Conservation (phyloP, 2,888 invertebrate genomes). For the Gymnocheta viridis region DNA sequence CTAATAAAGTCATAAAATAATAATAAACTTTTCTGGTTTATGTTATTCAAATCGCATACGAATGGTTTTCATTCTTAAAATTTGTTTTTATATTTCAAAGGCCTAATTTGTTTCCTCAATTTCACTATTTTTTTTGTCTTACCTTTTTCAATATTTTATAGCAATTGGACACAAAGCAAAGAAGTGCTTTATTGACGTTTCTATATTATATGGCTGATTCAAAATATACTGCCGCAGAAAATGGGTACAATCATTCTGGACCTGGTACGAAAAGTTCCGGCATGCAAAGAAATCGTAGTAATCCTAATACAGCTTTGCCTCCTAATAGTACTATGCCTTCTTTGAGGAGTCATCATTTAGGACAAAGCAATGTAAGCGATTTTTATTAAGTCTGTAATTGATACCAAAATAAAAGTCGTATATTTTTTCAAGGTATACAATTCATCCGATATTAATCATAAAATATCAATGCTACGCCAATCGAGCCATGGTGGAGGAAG, state of each 20-base stretch:
- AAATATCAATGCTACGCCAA: constrained; percentile 55
- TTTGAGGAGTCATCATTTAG: constrained; percentile 69
- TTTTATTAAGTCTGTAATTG: neutral
- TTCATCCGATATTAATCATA: constrained; percentile 53
- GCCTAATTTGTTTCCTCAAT: too few relatives aligned
- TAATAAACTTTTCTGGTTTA: too few relatives aligned
- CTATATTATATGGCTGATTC: constrained; percentile 79
- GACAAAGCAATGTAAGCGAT: constrained; percentile 39
- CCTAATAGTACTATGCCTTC: constrained; percentile 71
- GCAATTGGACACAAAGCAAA: constrained; percentile 85
- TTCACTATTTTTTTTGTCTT: neutral
- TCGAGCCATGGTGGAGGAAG: constrained; percentile 28
- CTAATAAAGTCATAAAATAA: too few relatives aligned
- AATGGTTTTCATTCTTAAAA: neutral
- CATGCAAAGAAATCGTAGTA: constrained; percentile 42
- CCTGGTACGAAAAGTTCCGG: constrained; percentile 33
- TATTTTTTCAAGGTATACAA: constrained; percentile 46
- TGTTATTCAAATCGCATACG: too few relatives aligned
- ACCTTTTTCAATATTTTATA: constrained; percentile 65
- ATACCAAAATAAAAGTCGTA: neutral
- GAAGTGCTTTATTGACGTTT: constrained; percentile 84
- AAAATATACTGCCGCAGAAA: constrained; percentile 68
- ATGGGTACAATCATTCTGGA: constrained; percentile 67
- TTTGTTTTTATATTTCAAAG: too few relatives aligned
- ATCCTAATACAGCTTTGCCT: constrained; percentile 53